phyloP scores from a whole-genome alignment of 1,140 invertebrate species.

The Drosophila nigrodunni region DNA sequence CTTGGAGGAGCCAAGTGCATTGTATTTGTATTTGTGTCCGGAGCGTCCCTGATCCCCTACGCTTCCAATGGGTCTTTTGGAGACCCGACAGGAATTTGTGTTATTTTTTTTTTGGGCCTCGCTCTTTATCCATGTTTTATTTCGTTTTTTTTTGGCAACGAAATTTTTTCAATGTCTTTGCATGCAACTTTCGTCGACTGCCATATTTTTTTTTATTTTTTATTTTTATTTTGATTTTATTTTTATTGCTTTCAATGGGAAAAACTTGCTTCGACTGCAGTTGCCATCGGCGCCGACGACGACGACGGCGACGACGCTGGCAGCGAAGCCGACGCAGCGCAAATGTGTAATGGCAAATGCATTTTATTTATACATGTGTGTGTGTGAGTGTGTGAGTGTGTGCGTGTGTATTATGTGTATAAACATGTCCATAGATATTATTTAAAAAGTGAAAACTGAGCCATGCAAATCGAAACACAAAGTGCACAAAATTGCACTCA shows the following conservation, averaged over 20 bases:
- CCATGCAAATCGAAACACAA: conserved; percentile 52
- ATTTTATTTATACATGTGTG: conserved; percentile 19
- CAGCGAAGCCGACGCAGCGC: too few species aligned
- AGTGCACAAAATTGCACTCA: conserved; percentile 52
- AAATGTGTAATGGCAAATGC: conserved; percentile 18
- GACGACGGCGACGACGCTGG: too few species aligned
- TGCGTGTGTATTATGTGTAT: conserved; percentile 8
- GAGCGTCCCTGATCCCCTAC: conserved; percentile 12
- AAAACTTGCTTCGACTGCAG: conserved; percentile 64
- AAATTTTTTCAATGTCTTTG: conserved; percentile 68
- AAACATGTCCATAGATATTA: conserved; percentile 11
- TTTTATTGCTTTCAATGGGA: conserved; percentile 52
- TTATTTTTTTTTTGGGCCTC: conserved; percentile 42
- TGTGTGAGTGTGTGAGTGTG: background rate
- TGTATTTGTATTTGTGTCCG: conserved; percentile 31
- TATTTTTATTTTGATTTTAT: conserved; percentile 28
- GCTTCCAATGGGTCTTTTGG: background rate
- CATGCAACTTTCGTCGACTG: conserved; percentile 66
- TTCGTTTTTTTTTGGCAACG: conserved; percentile 63
- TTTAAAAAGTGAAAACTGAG: conserved; percentile 53
- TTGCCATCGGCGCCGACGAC: conserved; percentile 2
- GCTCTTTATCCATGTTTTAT: conserved; percentile 47
- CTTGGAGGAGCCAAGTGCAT: conserved; percentile 42
- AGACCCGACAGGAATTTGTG: conserved; percentile 59
- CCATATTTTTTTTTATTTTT: conserved; percentile 46